Base-by-base conservation (phyloP, 2,888 invertebrate species). In the Autographa pulchrina region DNA sequence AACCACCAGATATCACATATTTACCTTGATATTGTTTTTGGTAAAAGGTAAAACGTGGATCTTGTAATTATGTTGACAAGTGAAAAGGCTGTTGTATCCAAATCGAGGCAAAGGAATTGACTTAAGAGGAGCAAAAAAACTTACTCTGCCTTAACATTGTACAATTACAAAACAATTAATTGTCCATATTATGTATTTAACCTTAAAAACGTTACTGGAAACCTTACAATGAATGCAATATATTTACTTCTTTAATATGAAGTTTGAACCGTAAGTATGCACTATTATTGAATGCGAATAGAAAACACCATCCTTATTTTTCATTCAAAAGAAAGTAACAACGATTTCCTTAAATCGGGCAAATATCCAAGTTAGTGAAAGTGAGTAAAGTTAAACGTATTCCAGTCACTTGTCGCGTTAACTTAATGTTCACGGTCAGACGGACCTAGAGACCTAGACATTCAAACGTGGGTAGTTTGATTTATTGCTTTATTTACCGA, bases 391-490 rank as follows among this genome's bases (percentile, higher is more conserved):
- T 41, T 20, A 54, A 32, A 65, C 20, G 48, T 65, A 78, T 72
- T 72, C 72, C 8, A 31, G 62, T 65, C 60, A 60, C 11, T 25
- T 38, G 48, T 16, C 31, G 18, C 20, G 41, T 56, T 59, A 58
- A 56, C 35, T 65, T 18, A 16, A 81, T 70, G 68, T 66, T 70
- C 81, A 79, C 68, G 81, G 81, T 48, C 20, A 74, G 35, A 35
- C 56, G 65, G 68, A 78, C 65, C 66, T 56, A 20, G 32, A 3
- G 25, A 25, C 25, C 25, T 7, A 64, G 78, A 32, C 70, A 77
- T 81, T 65, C 63, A 20, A n/a, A 65, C n/a, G 14, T 54, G 48
- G 20, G n/a, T 16, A 35, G 38, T 18, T 9, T 20, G 38, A 35
- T 9, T 20, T 48, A 9, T 58, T 25, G 16, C 18, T 64, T 58